Percentiles rank a stretch among this genome's conserved stretches.
These are phyloP conservation scores for Neosilurus mollespiculum DNA, from an alignment of 2,797 vertebrate species.

Conservation along the genomic window DNA sequence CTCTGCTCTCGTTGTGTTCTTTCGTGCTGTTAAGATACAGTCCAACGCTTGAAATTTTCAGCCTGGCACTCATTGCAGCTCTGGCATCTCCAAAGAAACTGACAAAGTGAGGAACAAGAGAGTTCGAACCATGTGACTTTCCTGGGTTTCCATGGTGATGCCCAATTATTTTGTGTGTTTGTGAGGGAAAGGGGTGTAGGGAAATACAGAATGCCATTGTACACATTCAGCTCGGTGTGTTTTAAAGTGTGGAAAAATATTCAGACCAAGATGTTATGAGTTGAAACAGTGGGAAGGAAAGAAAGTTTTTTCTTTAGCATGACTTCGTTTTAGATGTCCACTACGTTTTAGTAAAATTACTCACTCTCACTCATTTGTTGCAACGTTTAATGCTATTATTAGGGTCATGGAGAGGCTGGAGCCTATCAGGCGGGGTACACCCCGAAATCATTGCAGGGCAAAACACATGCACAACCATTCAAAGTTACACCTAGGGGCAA, in stretches of 20 bases:
- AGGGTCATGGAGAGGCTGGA: no score
- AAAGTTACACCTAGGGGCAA: no score
- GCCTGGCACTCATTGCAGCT: constrained; percentile 63
- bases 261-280: background rate
- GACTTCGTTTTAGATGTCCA: background rate
- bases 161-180: constrained; percentile 30
- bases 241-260: background rate
- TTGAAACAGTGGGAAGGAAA: background rate
- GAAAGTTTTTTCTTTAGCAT: background rate
- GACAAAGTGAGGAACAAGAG: background rate
- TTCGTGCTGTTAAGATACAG: constrained; percentile 59
- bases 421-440: no score
- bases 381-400: no score
- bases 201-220: background rate
- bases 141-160: constrained; percentile 67
- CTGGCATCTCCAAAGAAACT: constrained; percentile 29
- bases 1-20: constrained; percentile 51
- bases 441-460: no score
- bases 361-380: no score
- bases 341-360: background rate
- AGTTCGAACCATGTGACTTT: constrained; percentile 65
- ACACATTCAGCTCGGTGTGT: background rate
- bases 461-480: no score
- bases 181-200: background rate
- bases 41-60: constrained; percentile 37